These are phyloP conservation scores for Choristoneura fumiferana DNA, from an alignment of 1,140 invertebrate species.

Conservation along the genomic window DNA sequence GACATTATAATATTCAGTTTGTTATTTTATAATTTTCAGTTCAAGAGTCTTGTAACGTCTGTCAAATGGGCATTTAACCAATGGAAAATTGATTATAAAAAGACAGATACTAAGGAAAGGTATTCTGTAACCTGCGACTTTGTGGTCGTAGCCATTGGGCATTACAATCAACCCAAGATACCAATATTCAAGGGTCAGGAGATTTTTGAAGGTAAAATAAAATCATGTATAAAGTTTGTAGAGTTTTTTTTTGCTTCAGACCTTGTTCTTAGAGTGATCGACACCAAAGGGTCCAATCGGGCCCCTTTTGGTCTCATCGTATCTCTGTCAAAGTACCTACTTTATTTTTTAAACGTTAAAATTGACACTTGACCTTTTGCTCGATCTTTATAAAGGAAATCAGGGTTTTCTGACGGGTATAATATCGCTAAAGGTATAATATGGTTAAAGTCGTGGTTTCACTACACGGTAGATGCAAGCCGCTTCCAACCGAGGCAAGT, in stretches of 20 bases:
- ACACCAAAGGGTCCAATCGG: too few species aligned
- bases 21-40: constrained; percentile 44
- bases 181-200: constrained; percentile 80
- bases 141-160: constrained; percentile 90
- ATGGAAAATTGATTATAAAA: constrained; percentile 76
- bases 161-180: constrained; percentile 82
- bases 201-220: constrained; percentile 82
- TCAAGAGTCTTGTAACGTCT: constrained; percentile 75
- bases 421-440: too few species aligned
- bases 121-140: constrained; percentile 82
- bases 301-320: too few species aligned
- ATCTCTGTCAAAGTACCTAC: too few species aligned
- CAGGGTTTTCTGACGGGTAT: not conserved
- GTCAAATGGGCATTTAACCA: constrained; percentile 79
- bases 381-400: too few species aligned
- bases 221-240: not conserved
- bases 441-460: too few species aligned
- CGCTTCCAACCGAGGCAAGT: too few species aligned
- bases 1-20: not conserved
- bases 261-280: too few species aligned
- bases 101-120: constrained; percentile 62
- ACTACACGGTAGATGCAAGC: too few species aligned
- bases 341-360: too few species aligned
- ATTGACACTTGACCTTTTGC: too few species aligned
- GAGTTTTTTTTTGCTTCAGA: too few species aligned